These are phyloP conservation scores for Lagocephalus sceleratus DNA, from an alignment of 2,797 vertebrate genomes.

Conservation along the genomic window DNA sequence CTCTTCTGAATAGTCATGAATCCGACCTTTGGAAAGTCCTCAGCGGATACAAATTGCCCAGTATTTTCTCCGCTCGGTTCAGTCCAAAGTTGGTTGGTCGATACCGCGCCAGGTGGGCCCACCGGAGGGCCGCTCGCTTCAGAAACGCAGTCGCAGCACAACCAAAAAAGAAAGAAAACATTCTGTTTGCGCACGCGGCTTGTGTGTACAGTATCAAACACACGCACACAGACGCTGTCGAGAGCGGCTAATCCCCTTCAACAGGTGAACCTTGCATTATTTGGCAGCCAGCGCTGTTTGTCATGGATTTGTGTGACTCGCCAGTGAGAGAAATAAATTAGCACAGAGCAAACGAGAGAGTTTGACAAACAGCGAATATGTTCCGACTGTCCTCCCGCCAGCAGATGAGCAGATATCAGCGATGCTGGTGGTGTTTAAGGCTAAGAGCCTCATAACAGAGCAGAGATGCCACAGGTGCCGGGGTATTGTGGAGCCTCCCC, in stretches of 20 bases:
- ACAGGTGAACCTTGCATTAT: slow-evolving; percentile 58
- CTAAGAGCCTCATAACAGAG: slow-evolving; percentile 33
- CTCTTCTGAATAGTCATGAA: slow-evolving; percentile 68
- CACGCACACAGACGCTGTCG: slow-evolving; percentile 15
- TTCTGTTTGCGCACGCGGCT: slow-evolving; percentile 9
- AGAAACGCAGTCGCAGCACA: slow-evolving; percentile 25
- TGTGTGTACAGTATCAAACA: slow-evolving; percentile 7
- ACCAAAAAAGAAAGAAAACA: not conserved
- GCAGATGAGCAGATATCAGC: slow-evolving; percentile 24
- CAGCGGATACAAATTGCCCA: slow-evolving; percentile 42
- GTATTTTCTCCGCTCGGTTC: slow-evolving; percentile 50
- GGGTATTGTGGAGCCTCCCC: too few relatives aligned
- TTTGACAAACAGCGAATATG: slow-evolving; percentile 21
- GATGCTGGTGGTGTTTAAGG: slow-evolving; percentile 42
- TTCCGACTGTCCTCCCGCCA: slow-evolving; percentile 5
- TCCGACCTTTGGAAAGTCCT: slow-evolving; percentile 62
- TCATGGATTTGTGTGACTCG: slow-evolving; percentile 58
- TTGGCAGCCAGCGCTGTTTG: slow-evolving; percentile 55
- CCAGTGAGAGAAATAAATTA: slow-evolving; percentile 52
- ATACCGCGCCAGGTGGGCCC: slow-evolving; percentile 16
- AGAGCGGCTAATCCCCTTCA: slow-evolving; percentile 52
- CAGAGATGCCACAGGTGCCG: slow-evolving; percentile 1
- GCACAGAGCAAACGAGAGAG: slow-evolving; percentile 7
- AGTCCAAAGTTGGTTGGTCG: slow-evolving; percentile 38
- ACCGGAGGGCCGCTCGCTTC: slow-evolving; percentile 45